Evolutionary conservation across 2,888 invertebrate species (phyloP).

Genomic region (Calephelis perditalis): DNA sequence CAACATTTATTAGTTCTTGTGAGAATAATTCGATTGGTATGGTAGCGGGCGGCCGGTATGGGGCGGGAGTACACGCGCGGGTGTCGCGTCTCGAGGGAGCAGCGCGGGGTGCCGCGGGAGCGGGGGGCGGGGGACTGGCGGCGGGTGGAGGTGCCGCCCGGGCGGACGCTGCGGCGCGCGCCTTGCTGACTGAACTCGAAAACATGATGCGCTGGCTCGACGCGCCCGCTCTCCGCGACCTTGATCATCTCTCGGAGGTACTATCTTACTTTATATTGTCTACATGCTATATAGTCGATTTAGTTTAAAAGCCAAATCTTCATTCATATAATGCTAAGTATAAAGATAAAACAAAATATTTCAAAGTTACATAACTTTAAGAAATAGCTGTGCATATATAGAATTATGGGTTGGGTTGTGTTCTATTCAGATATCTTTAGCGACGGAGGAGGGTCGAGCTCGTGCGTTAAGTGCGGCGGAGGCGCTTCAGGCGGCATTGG

Average conservation of each 20-base stretch:
- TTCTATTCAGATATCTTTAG: slow-evolving; percentile 39
- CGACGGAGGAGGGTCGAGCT: slow-evolving; percentile 46
- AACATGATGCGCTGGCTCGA: slow-evolving; percentile 67
- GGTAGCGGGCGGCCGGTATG: slow-evolving; percentile 59
- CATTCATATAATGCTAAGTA: too few species aligned
- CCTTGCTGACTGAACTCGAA: slow-evolving; percentile 85
- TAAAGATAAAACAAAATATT: too few species aligned
- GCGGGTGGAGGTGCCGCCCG: slow-evolving; percentile 66
- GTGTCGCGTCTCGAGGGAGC: slow-evolving; percentile 60
- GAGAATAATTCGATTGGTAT: slow-evolving; percentile 60
- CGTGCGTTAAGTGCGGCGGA: slow-evolving; percentile 45
- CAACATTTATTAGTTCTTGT: too few species aligned
- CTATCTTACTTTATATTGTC: background rate
- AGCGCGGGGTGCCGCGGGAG: slow-evolving; percentile 57
- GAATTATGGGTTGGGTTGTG: background rate
- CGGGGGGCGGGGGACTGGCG: slow-evolving; percentile 48
- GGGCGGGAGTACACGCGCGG: slow-evolving; percentile 83
- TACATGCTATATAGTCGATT: too few species aligned
- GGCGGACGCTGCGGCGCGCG: slow-evolving; percentile 90
- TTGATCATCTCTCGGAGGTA: slow-evolving; percentile 51
- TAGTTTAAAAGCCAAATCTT: too few species aligned
- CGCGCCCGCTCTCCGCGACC: slow-evolving; percentile 48
- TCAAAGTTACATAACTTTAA: too few species aligned
- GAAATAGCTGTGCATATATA: background rate
- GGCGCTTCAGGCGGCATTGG: slow-evolving; percentile 37